Percentiles rank a stretch among this genome's conserved stretches.
phyloP scores from a whole-genome alignment of 2,797 vertebrate genomes.

The Pipistrellus pygmaeus region DNA sequence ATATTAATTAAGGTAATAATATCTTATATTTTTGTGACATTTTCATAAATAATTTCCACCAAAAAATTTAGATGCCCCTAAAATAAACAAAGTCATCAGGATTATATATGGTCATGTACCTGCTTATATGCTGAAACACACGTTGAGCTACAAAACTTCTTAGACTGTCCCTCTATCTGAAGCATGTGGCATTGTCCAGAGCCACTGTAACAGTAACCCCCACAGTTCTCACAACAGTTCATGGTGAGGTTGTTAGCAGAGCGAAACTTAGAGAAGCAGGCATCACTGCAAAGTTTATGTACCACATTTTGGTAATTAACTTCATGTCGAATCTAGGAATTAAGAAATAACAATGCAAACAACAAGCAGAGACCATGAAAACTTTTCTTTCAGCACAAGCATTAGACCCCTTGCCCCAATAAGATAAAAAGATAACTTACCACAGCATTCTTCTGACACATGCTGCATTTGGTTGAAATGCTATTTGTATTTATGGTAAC shows the following conservation, averaged over 20 bases:
- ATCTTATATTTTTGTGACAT: background rate
- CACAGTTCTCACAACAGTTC: slow-evolving; percentile 95
- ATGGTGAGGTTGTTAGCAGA: slow-evolving; percentile 94
- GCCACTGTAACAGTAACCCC: slow-evolving; percentile 92
- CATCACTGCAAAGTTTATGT: slow-evolving; percentile 96
- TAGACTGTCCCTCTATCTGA: slow-evolving; percentile 92
- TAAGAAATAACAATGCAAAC: background rate
- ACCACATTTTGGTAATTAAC: slow-evolving; percentile 94
- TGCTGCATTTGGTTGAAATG: slow-evolving; percentile 93
- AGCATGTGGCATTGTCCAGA: slow-evolving; percentile 92
- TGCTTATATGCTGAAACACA: slow-evolving; percentile 94
- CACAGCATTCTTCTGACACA: slow-evolving; percentile 93
- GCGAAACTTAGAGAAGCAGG: slow-evolving; percentile 96
- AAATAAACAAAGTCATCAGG: slow-evolving; percentile 21
- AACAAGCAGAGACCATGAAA: slow-evolving; percentile 38
- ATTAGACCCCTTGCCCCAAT: background rate
- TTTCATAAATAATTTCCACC: slow-evolving; percentile 51
- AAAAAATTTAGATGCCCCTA: background rate
- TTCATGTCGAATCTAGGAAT: slow-evolving; percentile 94
- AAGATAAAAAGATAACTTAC: slow-evolving; percentile 87
- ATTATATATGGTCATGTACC: slow-evolving; percentile 86
- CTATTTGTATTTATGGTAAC: slow-evolving; percentile 90
- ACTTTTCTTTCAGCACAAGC: background rate
- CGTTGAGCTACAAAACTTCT: slow-evolving; percentile 93
- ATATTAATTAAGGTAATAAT: slow-evolving; percentile 30